Conservation (phyloP, 2,797 vertebrate genomes). For the Ctenopoma multispine region DNA sequence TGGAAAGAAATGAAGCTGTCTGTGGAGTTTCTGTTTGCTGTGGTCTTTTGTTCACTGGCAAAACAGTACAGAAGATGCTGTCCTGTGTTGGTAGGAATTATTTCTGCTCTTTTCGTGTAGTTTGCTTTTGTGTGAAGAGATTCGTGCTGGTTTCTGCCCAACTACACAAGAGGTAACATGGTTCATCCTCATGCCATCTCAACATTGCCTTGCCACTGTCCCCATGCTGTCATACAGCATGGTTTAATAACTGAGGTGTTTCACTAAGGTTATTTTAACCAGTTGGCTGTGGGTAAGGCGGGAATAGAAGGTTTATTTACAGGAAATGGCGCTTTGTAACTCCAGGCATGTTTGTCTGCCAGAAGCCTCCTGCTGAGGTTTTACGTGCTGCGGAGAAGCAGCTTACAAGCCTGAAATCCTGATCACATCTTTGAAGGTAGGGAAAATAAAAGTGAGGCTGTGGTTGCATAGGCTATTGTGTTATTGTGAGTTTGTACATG, state of each 20-base stretch:
- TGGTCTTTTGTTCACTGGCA: conserved; percentile 41
- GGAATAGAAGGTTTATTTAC: conserved; percentile 34
- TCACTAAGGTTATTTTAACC: conserved; percentile 19
- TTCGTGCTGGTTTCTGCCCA: conserved; percentile 11
- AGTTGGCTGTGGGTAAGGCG: conserved; percentile 7
- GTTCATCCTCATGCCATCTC: conserved; percentile 9
- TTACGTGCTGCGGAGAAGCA: conserved; percentile 50
- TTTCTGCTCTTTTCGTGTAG: conserved; percentile 32
- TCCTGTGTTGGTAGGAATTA: conserved; percentile 44
- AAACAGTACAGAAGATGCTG: conserved; percentile 31
- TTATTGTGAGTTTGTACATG: not conserved
- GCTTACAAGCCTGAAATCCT: conserved; percentile 36
- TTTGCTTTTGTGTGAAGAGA: conserved; percentile 20
- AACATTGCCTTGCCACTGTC: not conserved
- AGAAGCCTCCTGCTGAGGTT: conserved; percentile 32
- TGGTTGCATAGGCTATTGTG: conserved; percentile 10
- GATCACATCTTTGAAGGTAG: conserved; percentile 32
- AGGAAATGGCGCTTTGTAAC: conserved; percentile 42
- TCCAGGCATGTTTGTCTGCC: conserved; percentile 34
- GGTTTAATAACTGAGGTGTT: not conserved
- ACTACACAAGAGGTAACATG: conserved; percentile 20
- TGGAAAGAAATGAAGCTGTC: conserved; percentile 44
- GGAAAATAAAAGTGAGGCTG: conserved; percentile 7
- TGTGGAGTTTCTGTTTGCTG: conserved; percentile 42
- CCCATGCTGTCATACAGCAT: not conserved